A percentile compares a stretch with the other conserved stretches of the same genome.
These are phyloP conservation scores for Folsomia manolachei DNA, from an alignment of 2,888 invertebrate genomes.

Conservation along the genomic window DNA sequence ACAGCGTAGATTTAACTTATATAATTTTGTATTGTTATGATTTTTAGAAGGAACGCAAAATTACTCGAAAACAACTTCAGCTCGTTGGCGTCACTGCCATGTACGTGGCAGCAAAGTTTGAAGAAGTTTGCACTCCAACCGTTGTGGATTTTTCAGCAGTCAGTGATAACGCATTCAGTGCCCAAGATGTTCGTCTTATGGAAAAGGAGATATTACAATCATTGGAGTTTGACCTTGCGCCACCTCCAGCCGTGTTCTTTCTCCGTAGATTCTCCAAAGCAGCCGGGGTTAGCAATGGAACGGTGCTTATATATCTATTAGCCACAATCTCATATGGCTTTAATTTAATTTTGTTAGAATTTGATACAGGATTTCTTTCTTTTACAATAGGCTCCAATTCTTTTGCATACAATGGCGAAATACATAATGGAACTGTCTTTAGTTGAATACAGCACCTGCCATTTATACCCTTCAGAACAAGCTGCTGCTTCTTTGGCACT, in stretches of 20 bases:
- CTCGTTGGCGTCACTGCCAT: slow-evolving; percentile 85
- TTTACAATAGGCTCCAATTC: slow-evolving; percentile 61
- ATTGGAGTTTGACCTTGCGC: slow-evolving; percentile 76
- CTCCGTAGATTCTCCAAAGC: slow-evolving; percentile 72
- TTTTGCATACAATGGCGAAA: slow-evolving; percentile 78
- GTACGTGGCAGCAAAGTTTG: slow-evolving; percentile 89
- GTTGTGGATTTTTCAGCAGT: slow-evolving; percentile 85
- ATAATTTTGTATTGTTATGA: slow-evolving; percentile 25
- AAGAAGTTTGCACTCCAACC: slow-evolving; percentile 87
- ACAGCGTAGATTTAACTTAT: too few relatives aligned
- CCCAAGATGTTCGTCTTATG: slow-evolving; percentile 74
- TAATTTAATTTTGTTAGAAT: slow-evolving; percentile 2
- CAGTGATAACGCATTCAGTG: slow-evolving; percentile 80
- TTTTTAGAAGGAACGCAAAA: slow-evolving; percentile 61
- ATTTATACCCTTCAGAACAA: slow-evolving; percentile 75
- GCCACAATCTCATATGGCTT: slow-evolving; percentile 27
- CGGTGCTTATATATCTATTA: too few relatives aligned
- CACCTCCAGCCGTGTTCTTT: slow-evolving; percentile 85
- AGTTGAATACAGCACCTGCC: slow-evolving; percentile 74
- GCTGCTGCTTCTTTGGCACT: slow-evolving; percentile 78
- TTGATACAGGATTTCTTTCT: not conserved
- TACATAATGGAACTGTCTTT: slow-evolving; percentile 84
- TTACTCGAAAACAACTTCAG: slow-evolving; percentile 72
- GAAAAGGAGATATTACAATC: slow-evolving; percentile 74
- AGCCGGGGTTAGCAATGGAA: slow-evolving; percentile 55